phyloP scores from a whole-genome alignment of 2,797 vertebrate genomes.

The Carduelis carduelis region DNA sequence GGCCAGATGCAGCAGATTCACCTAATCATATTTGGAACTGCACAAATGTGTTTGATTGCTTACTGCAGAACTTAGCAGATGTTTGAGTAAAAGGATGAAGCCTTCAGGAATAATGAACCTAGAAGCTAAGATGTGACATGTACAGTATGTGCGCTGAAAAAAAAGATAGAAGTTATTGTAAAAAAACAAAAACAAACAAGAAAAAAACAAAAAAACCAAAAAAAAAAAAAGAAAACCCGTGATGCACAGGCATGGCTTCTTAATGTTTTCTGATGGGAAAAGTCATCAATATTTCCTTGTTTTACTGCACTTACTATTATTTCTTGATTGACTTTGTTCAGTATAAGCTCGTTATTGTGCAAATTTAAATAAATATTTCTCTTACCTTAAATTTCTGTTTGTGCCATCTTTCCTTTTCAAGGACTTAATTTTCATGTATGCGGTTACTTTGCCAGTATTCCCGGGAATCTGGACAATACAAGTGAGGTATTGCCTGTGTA shows the following conservation, averaged over 20 bases:
- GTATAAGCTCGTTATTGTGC: conserved; percentile 92
- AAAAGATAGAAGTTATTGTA: conserved; percentile 64
- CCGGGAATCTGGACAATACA: not conserved
- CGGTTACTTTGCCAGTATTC: not conserved
- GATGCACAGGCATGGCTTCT: conserved; percentile 79
- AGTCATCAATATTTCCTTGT: conserved; percentile 86
- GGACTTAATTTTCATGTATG: not conserved
- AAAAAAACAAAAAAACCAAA: not conserved
- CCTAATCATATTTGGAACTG: conserved; percentile 47
- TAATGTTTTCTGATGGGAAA: conserved; percentile 80
- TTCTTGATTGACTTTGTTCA: conserved; percentile 81
- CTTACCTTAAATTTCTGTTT: conserved; percentile 71
- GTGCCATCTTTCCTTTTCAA: not conserved
- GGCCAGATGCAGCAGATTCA: conserved; percentile 40
- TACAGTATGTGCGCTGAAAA: conserved; percentile 71
- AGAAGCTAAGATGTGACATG: conserved; percentile 67
- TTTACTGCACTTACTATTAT: conserved; percentile 84
- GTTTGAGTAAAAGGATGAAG: conserved; percentile 50
- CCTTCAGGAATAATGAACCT: conserved; percentile 67
- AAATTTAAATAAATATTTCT: conserved; percentile 99
- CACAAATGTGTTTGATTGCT: conserved; percentile 55
- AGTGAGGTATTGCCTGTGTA: too few relatives aligned
- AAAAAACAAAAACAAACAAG: conserved; percentile 26
- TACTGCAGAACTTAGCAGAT: conserved; percentile 50
- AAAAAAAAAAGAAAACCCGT: conserved; percentile 53